Base-by-base conservation (phyloP, 2,888 invertebrate genomes). In the Ligdia adustata region DNA sequence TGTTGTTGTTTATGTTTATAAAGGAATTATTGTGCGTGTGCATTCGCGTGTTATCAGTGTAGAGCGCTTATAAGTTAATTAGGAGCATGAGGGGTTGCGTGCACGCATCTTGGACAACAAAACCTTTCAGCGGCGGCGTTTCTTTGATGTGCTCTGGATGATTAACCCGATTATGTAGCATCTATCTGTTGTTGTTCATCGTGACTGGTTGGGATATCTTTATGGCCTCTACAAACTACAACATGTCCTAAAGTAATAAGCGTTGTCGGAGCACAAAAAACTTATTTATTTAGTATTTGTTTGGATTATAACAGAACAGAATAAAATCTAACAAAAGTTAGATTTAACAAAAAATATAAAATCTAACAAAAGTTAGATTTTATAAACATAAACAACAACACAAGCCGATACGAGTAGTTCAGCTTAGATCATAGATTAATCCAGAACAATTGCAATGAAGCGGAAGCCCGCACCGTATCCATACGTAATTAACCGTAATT, bases 11-110 rank as follows among this genome's bases (percentile, higher is more conserved):
- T 34, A 50, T 48, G 46, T 47, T 33, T 43, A 35, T 45, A 55
- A 51, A 43, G 49, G 34, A 44, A 29, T 35, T 38, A 47, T 58
- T 57, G 63, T 60, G 41, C 57, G 43, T 51, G 56, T 61, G 54
- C 60, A 64, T 67, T 64, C 53, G 54, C 57, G 38, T 57, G 60
- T 55, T 57, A 65, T 63, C 60, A 62, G 57, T 60, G 55, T 57
- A 67, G 61, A 46, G 42, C 56, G 57, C 68, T 66, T 74, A 75
- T 77, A 74, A 81, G 78, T 79, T 84, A 86, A 88, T 87, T 83
- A 82, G 66, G 66, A 77, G 62, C 79, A 69, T 78, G 75, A 72
- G 74, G 66, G 62, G 65, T 62, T 72, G 69, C 72, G 76, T 70
- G 69, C 61, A 68, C 69, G 73, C 72, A 64, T 69, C 66, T 67